Evolutionary conservation across 1,140 invertebrate genomes (phyloP).

Genomic region (Palaemon carinicauda): DNA sequence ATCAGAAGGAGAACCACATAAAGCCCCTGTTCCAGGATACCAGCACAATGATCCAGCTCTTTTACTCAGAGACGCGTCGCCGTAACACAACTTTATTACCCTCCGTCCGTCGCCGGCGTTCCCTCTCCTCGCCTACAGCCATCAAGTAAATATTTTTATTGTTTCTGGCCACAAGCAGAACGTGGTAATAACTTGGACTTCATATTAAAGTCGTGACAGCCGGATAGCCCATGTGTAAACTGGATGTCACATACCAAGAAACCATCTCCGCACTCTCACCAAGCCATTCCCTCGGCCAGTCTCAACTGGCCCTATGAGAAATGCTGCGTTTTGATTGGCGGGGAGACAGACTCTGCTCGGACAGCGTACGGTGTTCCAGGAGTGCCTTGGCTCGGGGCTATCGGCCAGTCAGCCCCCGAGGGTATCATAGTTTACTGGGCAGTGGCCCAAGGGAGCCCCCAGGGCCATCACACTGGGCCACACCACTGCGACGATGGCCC

Average conservation of each 20-base stretch:
- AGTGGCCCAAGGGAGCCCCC: conserved; percentile 40
- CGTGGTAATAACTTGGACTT: conserved; percentile 56
- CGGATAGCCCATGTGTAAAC: conserved; percentile 55
- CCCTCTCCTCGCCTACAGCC: background rate
- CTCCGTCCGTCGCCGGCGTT: conserved; percentile 14
- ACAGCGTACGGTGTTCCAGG: background rate
- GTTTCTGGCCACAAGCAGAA: conserved; percentile 49
- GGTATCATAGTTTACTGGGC: conserved; percentile 50
- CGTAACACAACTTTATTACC: conserved; percentile 39
- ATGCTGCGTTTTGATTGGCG: conserved; percentile 36
- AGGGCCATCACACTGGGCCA: conserved; percentile 38
- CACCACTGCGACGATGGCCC: conserved; percentile 41
- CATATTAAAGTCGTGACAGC: conserved; percentile 57
- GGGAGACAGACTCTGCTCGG: background rate
- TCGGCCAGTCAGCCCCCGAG: conserved; percentile 47
- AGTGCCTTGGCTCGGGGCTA: conserved; percentile 27
- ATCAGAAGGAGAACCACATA: background rate
- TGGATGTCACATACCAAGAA: conserved; percentile 26
- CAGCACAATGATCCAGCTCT: conserved; percentile 9
- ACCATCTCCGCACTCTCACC: background rate
- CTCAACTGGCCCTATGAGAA: background rate
- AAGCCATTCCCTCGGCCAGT: background rate
- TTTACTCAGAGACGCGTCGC: background rate
- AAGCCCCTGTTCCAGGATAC: background rate
- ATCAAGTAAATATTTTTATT: conserved; percentile 58